Conservation (phyloP, 2,888 invertebrate genomes). For the Lysandra bellargus region DNA sequence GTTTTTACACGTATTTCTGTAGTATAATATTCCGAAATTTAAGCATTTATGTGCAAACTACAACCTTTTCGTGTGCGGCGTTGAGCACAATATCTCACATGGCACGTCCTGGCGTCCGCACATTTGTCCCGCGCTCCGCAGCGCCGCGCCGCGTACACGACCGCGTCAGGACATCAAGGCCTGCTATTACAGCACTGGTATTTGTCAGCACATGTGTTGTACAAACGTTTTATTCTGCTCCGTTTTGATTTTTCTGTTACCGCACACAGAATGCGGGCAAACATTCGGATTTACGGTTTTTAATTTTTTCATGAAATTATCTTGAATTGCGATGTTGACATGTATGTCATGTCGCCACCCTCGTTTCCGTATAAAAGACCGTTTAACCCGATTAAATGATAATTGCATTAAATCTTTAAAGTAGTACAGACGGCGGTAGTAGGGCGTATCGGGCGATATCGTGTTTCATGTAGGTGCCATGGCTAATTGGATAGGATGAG, state of each 20-base stretch:
- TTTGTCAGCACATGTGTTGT: conserved; percentile 16
- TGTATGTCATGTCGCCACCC: not conserved
- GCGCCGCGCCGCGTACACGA: not conserved
- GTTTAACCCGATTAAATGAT: conserved; percentile 26
- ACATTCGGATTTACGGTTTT: not conserved
- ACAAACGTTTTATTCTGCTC: conserved; percentile 11
- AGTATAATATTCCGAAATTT: not conserved
- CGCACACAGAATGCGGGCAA: not conserved
- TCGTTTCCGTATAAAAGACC: conserved; percentile 16
- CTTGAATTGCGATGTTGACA: not conserved
- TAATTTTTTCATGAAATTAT: not conserved
- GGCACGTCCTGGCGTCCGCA: not conserved
- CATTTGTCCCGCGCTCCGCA: conserved; percentile 9
- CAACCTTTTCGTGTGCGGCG: not conserved
- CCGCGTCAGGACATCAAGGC: not conserved
- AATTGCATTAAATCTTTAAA: conserved; percentile 27
- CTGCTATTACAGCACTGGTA: conserved; percentile 1
- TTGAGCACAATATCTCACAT: not conserved
- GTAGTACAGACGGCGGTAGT: conserved; percentile 18
- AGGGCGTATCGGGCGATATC: conserved; percentile 12
- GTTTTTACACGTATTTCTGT: not conserved
- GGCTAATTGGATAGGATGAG: conserved; percentile 29
- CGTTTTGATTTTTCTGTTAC: conserved; percentile 7
- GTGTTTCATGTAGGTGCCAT: conserved; percentile 28
- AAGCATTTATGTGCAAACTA: not conserved